phyloP scores from a whole-genome alignment of 2,113 vertebrate genomes.

The Otolemur garnettii region DNA sequence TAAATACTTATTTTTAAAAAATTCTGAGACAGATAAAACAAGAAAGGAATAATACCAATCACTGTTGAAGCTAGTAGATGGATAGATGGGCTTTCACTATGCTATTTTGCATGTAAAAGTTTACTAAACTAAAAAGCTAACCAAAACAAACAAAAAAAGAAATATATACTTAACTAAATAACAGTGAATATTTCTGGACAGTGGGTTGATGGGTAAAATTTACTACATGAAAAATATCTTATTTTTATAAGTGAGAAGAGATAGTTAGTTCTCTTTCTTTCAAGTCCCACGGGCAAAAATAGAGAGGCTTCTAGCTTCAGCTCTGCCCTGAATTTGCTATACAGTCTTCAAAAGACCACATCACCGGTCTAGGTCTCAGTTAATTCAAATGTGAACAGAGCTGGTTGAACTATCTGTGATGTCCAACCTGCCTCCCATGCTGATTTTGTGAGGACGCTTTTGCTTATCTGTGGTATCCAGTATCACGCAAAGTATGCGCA shows the following conservation, averaged over 20 bases:
- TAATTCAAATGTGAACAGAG: not conserved
- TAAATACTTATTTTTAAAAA: not conserved
- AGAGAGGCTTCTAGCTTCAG: not conserved
- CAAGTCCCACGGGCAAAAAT: not conserved
- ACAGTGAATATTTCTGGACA: not conserved
- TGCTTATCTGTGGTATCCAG: no score
- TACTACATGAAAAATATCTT: not conserved
- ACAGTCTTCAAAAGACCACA: not conserved
- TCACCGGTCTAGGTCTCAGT: not conserved
- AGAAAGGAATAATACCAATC: not conserved
- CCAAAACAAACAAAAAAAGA: not conserved
- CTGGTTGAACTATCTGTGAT: no score
- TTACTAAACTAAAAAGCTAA: slow-evolving; percentile 37
- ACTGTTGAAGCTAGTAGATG: not conserved
- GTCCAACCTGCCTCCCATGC: no score
- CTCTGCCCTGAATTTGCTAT: not conserved
- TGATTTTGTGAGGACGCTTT: no score
- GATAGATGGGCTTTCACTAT: not conserved
- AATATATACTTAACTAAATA: not conserved
- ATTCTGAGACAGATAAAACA: not conserved
- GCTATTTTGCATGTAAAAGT: not conserved
- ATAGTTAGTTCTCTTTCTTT: not conserved
- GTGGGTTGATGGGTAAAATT: not conserved
- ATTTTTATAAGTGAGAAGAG: not conserved
- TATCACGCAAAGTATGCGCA: no score